Evolutionary conservation across 2,113 vertebrate genomes (phyloP).

Genomic region (Phaetusa simplex): DNA sequence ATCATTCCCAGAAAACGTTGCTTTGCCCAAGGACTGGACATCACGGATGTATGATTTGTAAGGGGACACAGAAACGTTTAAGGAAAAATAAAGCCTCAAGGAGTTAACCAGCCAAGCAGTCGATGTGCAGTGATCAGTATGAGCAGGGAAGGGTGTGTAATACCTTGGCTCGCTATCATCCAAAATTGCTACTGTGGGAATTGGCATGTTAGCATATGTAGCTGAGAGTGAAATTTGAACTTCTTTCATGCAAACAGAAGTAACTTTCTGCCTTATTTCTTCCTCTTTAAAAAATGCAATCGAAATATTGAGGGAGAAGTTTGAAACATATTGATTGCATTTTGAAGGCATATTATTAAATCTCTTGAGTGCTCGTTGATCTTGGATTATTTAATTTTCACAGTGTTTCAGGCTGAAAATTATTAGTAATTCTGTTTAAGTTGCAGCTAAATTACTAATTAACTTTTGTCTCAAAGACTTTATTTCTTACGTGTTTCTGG

Average conservation of each 20-base stretch:
- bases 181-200: constrained; percentile 21
- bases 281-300: constrained; percentile 21
- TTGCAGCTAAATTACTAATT: constrained; percentile 47
- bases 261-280: constrained; percentile 23
- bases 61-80: background rate
- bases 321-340: constrained; percentile 50
- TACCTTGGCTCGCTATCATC: background rate
- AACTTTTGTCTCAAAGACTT: constrained; percentile 32
- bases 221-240: constrained; percentile 2
- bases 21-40: background rate
- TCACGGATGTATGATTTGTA: background rate
- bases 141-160: background rate
- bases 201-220: constrained; percentile 8
- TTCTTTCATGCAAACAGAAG: constrained; percentile 28
- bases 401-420: constrained; percentile 22
- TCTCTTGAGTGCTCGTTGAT: constrained; percentile 42
- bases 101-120: background rate
- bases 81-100: background rate
- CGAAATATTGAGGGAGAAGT: constrained; percentile 40
- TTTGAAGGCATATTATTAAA: constrained; percentile 45
- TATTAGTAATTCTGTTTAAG: constrained; percentile 44
- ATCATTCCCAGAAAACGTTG: background rate
- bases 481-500: background rate
- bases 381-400: constrained; percentile 31
- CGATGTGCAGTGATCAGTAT: background rate